Percentiles rank a stretch among this genome's conserved stretches.
Evolutionary conservation across 1,140 invertebrate species (phyloP).

Genomic region (Sitobion miscanthi): DNA sequence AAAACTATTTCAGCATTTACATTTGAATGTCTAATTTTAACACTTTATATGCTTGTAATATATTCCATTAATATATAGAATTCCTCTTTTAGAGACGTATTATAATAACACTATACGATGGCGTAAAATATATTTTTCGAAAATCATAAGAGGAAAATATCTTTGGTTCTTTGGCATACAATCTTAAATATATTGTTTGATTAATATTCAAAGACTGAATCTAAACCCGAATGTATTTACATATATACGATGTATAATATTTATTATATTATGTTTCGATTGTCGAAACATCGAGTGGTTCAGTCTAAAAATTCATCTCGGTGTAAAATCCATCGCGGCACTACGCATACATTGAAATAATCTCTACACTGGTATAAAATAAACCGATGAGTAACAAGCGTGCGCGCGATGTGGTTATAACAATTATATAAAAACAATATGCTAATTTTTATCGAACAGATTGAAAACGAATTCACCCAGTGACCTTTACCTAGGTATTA

Average conservation of each 20-base stretch:
- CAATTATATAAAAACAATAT: constrained; percentile 22
- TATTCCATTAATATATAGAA: background rate
- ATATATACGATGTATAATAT: background rate
- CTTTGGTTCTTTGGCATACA: background rate
- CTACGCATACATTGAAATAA: background rate
- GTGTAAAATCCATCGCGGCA: background rate
- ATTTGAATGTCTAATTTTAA: background rate
- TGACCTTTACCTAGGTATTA: background rate
- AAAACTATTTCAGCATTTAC: background rate
- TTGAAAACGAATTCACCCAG: background rate
- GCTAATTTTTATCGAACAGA: constrained; percentile 4
- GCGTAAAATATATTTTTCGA: background rate
- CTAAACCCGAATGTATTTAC: background rate
- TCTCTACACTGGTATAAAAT: background rate
- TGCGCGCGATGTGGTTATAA: background rate
- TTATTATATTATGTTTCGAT: constrained; percentile 3
- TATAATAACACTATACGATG: background rate
- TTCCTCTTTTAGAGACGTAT: background rate
- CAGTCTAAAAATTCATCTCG: background rate
- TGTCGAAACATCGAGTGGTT: background rate
- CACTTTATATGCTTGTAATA: background rate
- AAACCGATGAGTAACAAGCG: background rate
- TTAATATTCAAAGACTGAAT: background rate
- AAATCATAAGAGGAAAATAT: background rate
- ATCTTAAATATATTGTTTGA: background rate